Evolutionary conservation across 2,113 vertebrate species (phyloP).

Genomic region (Grammomys surdaster): DNA sequence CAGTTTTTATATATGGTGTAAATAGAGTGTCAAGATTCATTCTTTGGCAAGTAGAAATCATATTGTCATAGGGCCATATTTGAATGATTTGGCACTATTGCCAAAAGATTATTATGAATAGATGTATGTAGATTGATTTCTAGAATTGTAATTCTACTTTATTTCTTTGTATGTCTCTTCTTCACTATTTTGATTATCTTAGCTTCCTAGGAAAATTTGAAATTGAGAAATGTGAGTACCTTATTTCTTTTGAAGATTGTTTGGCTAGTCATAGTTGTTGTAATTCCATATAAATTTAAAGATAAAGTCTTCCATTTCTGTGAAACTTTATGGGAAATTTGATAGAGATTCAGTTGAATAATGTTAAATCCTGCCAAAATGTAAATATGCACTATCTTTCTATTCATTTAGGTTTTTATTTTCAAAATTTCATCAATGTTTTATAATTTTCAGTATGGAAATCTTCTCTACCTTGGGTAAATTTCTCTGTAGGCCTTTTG

Average conservation of each 20-base stretch:
- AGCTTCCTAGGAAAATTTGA: constrained; percentile 19
- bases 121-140: background rate
- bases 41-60: background rate
- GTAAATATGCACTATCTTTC: background rate
- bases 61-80: background rate
- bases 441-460: background rate
- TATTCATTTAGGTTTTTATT: background rate
- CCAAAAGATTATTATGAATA: background rate
- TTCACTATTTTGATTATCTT: background rate
- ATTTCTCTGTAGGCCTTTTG: constrained; percentile 2
- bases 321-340: background rate
- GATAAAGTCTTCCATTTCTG: background rate
- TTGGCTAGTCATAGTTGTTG: background rate
- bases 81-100: background rate
- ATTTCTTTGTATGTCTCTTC: background rate
- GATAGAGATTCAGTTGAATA: background rate
- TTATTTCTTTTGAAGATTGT: background rate
- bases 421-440: background rate
- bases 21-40: background rate
- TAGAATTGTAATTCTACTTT: background rate
- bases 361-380: background rate
- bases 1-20: background rate
- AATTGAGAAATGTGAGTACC: background rate
- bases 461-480: background rate
- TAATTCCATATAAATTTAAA: background rate